Percentiles rank a stretch among this genome's conserved stretches.
Conservation (phyloP, 2,888 invertebrate genomes). For the Nomada flava region DNA sequence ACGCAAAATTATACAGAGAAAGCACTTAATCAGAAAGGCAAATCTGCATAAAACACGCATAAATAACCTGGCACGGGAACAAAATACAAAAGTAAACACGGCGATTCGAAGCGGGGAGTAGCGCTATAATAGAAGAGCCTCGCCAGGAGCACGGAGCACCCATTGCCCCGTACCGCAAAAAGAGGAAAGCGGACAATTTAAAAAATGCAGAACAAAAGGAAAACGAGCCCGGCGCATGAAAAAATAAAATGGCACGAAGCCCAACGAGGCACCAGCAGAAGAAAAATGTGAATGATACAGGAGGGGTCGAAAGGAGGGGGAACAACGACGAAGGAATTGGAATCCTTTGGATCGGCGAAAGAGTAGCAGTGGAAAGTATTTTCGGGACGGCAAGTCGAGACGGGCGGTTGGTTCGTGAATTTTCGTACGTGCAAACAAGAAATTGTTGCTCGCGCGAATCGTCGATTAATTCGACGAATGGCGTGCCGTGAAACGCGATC, state of each 20-base stretch:
- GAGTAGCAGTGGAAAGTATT: background rate
- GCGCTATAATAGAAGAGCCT: too few relatives aligned
- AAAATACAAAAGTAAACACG: too few relatives aligned
- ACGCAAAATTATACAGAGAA: too few relatives aligned
- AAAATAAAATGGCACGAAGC: background rate
- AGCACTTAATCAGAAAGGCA: too few relatives aligned
- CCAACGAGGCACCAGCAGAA: background rate
- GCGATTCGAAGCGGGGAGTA: too few relatives aligned
- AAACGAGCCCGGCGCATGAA: background rate
- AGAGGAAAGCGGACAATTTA: background rate
- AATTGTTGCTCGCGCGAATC: constrained; percentile 21
- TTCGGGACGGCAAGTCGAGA: constrained; percentile 12
- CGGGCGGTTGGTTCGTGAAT: constrained; percentile 20
- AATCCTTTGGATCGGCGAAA: background rate
- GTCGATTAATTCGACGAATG: constrained; percentile 38
- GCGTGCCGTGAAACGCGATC: constrained; percentile 11
- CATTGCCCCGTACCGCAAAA: background rate
- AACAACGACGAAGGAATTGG: background rate
- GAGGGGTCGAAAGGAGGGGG: too few relatives aligned
- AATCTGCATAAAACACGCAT: too few relatives aligned
- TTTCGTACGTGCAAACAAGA: constrained; percentile 31
- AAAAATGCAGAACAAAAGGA: background rate
- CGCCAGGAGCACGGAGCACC: background rate
- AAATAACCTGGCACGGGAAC: too few relatives aligned
- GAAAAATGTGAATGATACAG: too few relatives aligned